Evolutionary conservation across 2,113 vertebrate species (phyloP).

Genomic region (Rhinoptilus africanus): DNA sequence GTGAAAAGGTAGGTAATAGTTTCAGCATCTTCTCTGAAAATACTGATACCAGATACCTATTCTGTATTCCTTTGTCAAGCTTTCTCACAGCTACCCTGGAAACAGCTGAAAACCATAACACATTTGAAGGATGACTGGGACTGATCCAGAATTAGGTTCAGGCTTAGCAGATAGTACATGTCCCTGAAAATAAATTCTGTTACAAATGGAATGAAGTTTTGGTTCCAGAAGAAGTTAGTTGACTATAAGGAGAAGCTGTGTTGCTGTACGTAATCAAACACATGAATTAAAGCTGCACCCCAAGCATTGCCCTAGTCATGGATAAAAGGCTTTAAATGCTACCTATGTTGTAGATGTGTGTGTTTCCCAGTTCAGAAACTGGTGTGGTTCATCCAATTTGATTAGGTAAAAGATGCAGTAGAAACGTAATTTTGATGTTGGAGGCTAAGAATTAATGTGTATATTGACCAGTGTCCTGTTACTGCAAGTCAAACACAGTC

Average conservation of each 20-base stretch:
- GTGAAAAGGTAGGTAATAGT: conserved; percentile 68
- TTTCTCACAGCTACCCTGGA: not conserved
- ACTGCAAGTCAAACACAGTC: not conserved
- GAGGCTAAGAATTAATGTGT: not conserved
- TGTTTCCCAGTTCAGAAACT: not conserved
- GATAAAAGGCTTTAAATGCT: not conserved
- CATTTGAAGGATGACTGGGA: not conserved
- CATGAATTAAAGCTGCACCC: not conserved
- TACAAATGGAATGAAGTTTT: not conserved
- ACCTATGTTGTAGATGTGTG: not conserved
- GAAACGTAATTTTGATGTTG: not conserved
- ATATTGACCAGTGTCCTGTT: not conserved
- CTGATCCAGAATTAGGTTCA: not conserved
- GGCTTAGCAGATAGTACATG: not conserved
- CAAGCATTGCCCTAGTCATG: not conserved
- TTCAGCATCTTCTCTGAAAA: not conserved
- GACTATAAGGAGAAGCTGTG: not conserved
- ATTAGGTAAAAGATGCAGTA: not conserved
- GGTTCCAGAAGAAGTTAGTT: not conserved
- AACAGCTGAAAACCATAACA: not conserved
- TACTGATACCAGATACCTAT: not conserved
- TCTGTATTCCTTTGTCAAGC: not conserved
- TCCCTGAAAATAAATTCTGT: not conserved
- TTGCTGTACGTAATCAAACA: not conserved
- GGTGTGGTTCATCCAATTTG: not conserved